phyloP scores from a whole-genome alignment of 2,797 vertebrate species.

The Semotilus atromaculatus region DNA sequence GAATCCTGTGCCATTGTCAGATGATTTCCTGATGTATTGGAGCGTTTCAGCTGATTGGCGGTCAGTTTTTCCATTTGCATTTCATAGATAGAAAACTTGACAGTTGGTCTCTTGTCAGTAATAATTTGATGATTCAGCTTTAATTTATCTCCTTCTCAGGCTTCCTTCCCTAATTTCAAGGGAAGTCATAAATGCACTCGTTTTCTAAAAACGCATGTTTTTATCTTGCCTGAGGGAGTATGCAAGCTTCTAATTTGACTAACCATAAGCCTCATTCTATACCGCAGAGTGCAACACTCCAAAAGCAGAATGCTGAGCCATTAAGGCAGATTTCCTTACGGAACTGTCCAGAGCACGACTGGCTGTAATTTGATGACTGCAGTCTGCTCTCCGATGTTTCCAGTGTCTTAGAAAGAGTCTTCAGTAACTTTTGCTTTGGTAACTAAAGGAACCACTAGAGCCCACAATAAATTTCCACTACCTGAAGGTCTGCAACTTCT shows the following conservation, averaged over 20 bases:
- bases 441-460: neutral
- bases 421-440: conserved; percentile 7
- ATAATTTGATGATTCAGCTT: conserved; percentile 33
- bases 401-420: conserved; percentile 15
- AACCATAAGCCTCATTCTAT: conserved; percentile 23
- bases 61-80: neutral
- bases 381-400: conserved; percentile 3
- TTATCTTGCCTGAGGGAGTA: conserved; percentile 19
- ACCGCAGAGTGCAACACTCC: conserved; percentile 27
- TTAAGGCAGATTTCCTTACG: conserved; percentile 9
- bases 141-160: conserved; percentile 33
- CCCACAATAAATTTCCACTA: neutral
- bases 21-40: neutral
- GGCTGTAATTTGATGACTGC: conserved; percentile 38
- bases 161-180: conserved; percentile 39
- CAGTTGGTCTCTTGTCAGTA: neutral
- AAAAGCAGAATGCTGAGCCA: conserved; percentile 27
- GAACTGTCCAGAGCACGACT: neutral
- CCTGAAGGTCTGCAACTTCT: neutral
- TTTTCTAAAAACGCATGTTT: conserved; percentile 21
- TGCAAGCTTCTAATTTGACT: conserved; percentile 34
- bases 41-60: neutral
- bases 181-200: conserved; percentile 16
- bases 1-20: neutral
- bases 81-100: neutral